Conservation (phyloP, 2,888 invertebrate species). For the Hypomecis atomaria region DNA sequence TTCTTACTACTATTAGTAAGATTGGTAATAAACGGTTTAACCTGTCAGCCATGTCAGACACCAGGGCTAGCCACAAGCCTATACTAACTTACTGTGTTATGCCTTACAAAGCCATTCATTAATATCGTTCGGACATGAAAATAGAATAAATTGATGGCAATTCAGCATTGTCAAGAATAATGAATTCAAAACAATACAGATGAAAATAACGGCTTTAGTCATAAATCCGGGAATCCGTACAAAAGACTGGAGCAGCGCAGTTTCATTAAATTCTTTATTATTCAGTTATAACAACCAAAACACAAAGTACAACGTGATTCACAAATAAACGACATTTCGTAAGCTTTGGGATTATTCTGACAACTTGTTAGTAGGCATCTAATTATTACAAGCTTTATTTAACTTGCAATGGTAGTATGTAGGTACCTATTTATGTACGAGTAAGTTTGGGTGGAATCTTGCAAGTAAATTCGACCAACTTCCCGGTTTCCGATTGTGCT, state of each 20-base stretch:
- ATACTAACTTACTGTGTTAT: too few species aligned
- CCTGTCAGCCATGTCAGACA: too few species aligned
- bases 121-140: neutral
- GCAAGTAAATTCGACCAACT: too few species aligned
- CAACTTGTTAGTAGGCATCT: too few species aligned
- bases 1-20: too few species aligned
- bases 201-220: conserved; percentile 4
- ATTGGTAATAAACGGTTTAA: too few species aligned
- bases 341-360: neutral
- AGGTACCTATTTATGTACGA: too few species aligned
- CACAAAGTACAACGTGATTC: neutral
- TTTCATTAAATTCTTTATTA: conserved; percentile 13
- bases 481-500: too few species aligned
- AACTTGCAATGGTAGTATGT: too few species aligned
- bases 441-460: too few species aligned
- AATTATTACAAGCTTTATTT: too few species aligned
- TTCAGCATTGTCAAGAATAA: conserved; percentile 12
- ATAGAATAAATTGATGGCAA: conserved; percentile 6
- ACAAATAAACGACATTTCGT: neutral
- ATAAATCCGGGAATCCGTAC: conserved; percentile 6
- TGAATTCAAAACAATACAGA: conserved; percentile 14
- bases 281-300: conserved; percentile 9
- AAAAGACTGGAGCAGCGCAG: neutral
- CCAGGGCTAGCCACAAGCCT: too few species aligned
- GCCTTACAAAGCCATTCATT: neutral